Percentiles rank a stretch among this genome's conserved stretches.
Conservation (phyloP, 2,113 vertebrate genomes). For the Antennarius striatus region DNA sequence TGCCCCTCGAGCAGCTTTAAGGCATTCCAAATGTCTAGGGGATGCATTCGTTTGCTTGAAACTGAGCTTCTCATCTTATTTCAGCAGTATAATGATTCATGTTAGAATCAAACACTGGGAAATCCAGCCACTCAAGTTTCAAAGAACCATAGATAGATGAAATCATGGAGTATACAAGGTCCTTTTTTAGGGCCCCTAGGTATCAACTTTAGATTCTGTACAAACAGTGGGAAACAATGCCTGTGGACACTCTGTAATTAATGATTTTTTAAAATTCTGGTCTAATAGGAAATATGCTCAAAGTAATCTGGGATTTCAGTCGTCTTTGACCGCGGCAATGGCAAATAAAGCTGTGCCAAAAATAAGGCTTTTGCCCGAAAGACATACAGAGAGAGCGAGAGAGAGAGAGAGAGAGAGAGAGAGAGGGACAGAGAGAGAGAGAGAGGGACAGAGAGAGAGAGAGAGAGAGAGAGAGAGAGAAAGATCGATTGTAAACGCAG, state of each 20-base stretch:
- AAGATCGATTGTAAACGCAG: conserved; percentile 64
- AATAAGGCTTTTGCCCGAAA: conserved; percentile 54
- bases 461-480: conserved; percentile 17
- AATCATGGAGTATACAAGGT: not conserved
- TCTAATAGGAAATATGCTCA: conserved; percentile 34
- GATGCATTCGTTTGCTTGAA: conserved; percentile 58
- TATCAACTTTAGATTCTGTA: conserved; percentile 9
- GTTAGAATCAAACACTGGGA: conserved; percentile 40
- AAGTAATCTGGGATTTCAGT: conserved; percentile 53
- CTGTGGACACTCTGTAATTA: conserved; percentile 37
- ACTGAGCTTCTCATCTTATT: conserved; percentile 51
- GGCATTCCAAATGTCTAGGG: conserved; percentile 71
- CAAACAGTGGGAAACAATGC: not conserved
- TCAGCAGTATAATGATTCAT: conserved; percentile 58
- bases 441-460: conserved; percentile 20
- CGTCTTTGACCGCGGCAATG: conserved; percentile 58
- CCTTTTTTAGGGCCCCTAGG: not conserved
- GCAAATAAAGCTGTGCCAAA: conserved; percentile 55
- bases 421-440: conserved; percentile 19
- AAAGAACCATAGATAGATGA: conserved; percentile 37
- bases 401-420: conserved; percentile 10
- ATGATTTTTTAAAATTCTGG: conserved; percentile 23
- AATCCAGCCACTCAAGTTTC: conserved; percentile 32
- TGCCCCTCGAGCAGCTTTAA: conserved; percentile 51
- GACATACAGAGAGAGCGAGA: conserved; percentile 22